These are phyloP conservation scores for Rhinogobio ventralis DNA, from an alignment of 2,797 vertebrate genomes.

Conservation along the genomic window DNA sequence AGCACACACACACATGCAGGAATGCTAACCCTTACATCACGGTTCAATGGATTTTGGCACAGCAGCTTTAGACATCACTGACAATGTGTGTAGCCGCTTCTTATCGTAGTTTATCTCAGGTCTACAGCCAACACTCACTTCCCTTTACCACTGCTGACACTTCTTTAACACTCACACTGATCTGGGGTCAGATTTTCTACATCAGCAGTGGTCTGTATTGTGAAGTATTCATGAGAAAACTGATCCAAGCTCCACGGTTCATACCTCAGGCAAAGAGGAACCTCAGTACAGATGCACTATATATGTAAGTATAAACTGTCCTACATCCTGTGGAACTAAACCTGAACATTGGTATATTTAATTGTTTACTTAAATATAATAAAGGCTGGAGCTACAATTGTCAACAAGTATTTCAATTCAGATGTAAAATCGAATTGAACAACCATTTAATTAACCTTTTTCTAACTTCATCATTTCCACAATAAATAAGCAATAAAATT, in stretches of 20 bases:
- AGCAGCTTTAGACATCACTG: constrained; percentile 45
- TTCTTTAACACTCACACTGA: constrained; percentile 27
- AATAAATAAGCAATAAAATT: background rate
- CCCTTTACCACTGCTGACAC: constrained; percentile 35
- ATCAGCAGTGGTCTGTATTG: constrained; percentile 34
- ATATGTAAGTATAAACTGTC: background rate
- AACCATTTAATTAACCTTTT: background rate
- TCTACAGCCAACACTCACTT: constrained; percentile 45
- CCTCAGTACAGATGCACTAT: background rate
- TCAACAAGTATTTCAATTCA: background rate
- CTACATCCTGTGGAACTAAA: constrained; percentile 1
- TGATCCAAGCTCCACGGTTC: constrained; percentile 21
- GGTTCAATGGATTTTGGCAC: constrained; percentile 37
- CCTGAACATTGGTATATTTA: background rate
- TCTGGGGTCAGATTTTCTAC: constrained; percentile 44
- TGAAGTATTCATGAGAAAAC: constrained; percentile 45
- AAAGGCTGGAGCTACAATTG: background rate
- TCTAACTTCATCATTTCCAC: background rate
- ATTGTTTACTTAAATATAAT: background rate
- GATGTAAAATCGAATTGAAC: background rate
- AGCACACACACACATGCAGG: background rate
- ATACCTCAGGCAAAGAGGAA: constrained; percentile 6
- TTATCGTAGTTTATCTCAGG: constrained; percentile 50
- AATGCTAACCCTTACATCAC: constrained; percentile 16
- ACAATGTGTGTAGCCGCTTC: constrained; percentile 53